Evolutionary conservation across 2,797 vertebrate genomes (phyloP).

Genomic region (Psittacula derbiana): DNA sequence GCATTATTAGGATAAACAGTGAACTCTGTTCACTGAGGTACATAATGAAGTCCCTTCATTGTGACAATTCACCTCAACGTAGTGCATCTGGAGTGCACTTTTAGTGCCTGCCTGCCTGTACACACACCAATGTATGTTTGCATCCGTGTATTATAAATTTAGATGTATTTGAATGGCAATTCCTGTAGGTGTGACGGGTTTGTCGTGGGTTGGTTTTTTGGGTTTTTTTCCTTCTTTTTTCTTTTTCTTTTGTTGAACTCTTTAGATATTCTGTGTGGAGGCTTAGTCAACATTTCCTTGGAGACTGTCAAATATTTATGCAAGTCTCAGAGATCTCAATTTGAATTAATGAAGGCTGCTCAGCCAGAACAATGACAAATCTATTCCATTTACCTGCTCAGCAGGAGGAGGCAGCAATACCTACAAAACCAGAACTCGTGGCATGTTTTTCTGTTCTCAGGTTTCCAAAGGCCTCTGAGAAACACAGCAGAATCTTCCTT

Average conservation of each 20-base stretch:
- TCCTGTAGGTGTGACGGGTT: constrained; percentile 1
- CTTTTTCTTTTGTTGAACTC: not conserved
- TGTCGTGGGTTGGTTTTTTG: not conserved
- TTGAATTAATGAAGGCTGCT: constrained; percentile 68
- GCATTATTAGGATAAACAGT: not conserved
- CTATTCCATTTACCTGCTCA: constrained; percentile 58
- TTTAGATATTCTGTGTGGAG: constrained; percentile 28
- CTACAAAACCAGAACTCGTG: not conserved
- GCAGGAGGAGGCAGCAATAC: constrained; percentile 34
- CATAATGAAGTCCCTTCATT: not conserved
- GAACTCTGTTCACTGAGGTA: not conserved
- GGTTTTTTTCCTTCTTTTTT: not conserved
- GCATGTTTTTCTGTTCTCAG: not conserved
- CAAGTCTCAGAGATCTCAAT: constrained; percentile 66
- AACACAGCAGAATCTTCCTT: not conserved
- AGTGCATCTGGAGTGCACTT: not conserved
- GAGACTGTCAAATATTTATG: constrained; percentile 69
- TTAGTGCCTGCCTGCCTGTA: not conserved
- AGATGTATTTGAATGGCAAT: constrained; percentile 1
- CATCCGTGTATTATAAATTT: not conserved
- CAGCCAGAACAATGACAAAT: constrained; percentile 69
- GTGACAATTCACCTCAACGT: not conserved
- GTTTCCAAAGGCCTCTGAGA: constrained; percentile 6
- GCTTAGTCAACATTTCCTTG: constrained; percentile 66
- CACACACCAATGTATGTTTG: not conserved